Percentiles rank a stretch among this genome's conserved stretches.
These are phyloP conservation scores for Sturnira hondurensis DNA, from an alignment of 2,113 vertebrate genomes.

Conservation along the genomic window DNA sequence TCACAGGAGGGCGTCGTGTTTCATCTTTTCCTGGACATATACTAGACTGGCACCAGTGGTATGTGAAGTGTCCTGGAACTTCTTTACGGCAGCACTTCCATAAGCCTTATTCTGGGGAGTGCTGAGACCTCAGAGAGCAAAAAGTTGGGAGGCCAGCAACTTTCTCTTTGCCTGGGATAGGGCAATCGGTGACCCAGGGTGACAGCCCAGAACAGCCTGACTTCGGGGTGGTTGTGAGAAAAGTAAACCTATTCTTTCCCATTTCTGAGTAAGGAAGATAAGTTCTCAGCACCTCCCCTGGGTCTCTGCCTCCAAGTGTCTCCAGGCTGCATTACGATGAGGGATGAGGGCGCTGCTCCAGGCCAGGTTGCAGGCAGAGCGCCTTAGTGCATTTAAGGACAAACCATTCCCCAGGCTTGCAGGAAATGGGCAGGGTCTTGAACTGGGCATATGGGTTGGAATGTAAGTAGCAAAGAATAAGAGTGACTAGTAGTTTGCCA, in stretches of 20 bases:
- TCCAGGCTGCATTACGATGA: neutral
- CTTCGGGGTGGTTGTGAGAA: neutral
- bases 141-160: neutral
- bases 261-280: neutral
- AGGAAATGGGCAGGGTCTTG: neutral
- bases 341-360: neutral
- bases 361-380: neutral
- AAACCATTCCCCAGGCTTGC: neutral
- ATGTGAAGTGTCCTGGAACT: neutral
- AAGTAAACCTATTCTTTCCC: neutral
- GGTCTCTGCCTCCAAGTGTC: neutral
- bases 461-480: neutral
- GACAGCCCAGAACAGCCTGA: neutral
- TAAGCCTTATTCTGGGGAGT: neutral
- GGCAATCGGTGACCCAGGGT: neutral
- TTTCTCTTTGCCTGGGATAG: neutral
- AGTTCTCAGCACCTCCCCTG: neutral
- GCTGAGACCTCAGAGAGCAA: neutral
- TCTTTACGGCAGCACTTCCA: neutral
- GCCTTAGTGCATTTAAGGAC: neutral
- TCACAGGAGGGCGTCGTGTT: neutral
- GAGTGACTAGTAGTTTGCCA: neutral
- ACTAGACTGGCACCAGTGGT: neutral
- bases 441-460: neutral
- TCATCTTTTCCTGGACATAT: conserved; percentile 29